Base-by-base conservation (phyloP, 2,888 invertebrate species). In the Tinea semifulvella region DNA sequence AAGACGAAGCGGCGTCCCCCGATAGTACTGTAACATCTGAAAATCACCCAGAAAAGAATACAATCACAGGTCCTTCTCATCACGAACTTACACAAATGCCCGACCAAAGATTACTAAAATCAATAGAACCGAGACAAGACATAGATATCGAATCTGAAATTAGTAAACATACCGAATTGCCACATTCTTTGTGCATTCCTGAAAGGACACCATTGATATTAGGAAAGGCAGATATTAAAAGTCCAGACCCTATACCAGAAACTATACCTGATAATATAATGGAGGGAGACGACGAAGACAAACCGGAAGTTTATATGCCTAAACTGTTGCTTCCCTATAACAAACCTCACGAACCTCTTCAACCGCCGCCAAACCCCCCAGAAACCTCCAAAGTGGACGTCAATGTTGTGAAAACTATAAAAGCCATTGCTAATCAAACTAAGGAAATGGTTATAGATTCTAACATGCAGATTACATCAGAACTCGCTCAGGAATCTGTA, bases 1-100 rank as follows among this genome's bases (percentile, higher is more conserved):
- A 88, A 61, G 87, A 88, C 53, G 87, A 87, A 51, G 85, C 83
- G 0, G 83, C 85, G 1, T 86, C 87, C 0, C 86, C 87, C 0
- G 86, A 86, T 50, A 73, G 77, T 48, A 71, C 79, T 1, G 68
- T 70, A 3, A 53, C 60, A 1, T 56, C 65, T 2, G 77, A 75
- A 48, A 59, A 52, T 47, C 59, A 57, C 48, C 48, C 56, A 1
- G 66, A 65, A 3, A 61, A 57, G 35, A 67, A 68, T 22, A 49
- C 57, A 11, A 63, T 61, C 25, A 54, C 22, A 58, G 56, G 46
- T 48, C 55, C 4, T 55, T 60, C 1, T 49, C 54, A 1, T 47
- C 58, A 3, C 54, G 53, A 17, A 27, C 57, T 7, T 52, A 61
- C 27, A 58, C 63, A 60, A 17, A 65, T 65, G 50, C 52, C 60